Evolutionary conservation across 2,113 vertebrate genomes (phyloP).

Genomic region (Mobula birostris): DNA sequence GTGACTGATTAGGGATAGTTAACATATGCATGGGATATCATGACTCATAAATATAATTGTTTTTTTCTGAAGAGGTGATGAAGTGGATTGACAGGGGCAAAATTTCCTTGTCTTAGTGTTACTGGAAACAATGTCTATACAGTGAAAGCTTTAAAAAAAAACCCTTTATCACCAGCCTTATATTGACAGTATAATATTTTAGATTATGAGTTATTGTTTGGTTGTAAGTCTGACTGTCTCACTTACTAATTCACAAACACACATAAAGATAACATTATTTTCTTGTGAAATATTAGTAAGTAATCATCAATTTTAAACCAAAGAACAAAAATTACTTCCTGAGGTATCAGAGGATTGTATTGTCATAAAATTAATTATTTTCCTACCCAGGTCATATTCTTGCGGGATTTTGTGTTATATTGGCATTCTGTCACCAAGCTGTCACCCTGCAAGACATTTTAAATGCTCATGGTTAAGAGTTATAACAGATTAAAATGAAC

Average conservation of each 20-base stretch:
- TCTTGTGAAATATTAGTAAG: background rate
- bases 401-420: constrained; percentile 69
- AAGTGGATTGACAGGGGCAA: no score
- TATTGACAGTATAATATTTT: background rate
- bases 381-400: constrained; percentile 81
- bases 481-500: constrained; percentile 31
- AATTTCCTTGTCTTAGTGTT: no score
- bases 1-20: no score
- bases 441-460: constrained; percentile 63
- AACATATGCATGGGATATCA: no score
- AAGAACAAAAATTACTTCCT: background rate
- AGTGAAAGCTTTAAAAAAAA: background rate
- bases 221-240: background rate
- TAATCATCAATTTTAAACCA: background rate
- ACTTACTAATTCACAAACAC: background rate
- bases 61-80: no score
- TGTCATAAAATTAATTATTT: constrained; percentile 1
- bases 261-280: background rate
- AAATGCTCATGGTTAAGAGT: constrained; percentile 28
- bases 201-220: background rate
- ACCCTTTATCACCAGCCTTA: background rate
- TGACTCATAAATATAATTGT: no score
- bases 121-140: no score
- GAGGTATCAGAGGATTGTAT: background rate
- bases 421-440: constrained; percentile 76